Percentiles rank a stretch among this genome's conserved stretches.
These are phyloP conservation scores for Bostrychus sinensis DNA, from an alignment of 2,113 vertebrate species.

Conservation along the genomic window DNA sequence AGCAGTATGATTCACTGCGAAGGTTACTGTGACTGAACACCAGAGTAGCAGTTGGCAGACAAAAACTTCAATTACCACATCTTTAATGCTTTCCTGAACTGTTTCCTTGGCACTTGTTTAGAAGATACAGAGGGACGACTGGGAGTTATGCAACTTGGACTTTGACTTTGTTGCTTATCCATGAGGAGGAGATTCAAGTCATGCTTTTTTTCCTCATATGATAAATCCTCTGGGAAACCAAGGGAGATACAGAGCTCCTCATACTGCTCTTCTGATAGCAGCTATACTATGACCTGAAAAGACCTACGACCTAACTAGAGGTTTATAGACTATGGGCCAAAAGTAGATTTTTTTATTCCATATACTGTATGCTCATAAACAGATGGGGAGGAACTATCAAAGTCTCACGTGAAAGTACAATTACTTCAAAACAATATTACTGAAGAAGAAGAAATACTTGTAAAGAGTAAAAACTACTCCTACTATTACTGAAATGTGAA, in stretches of 20 bases:
- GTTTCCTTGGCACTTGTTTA: constrained; percentile 39
- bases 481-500: too few species aligned
- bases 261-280: constrained; percentile 9
- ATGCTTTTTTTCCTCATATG: constrained; percentile 37
- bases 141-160: constrained; percentile 52
- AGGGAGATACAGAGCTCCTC: constrained; percentile 9
- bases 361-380: too few species aligned
- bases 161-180: constrained; percentile 42
- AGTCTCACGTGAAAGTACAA: too few species aligned
- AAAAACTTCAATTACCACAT: constrained; percentile 26
- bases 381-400: too few species aligned
- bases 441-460: too few species aligned
- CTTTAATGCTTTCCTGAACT: constrained; percentile 41
- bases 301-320: not conserved
- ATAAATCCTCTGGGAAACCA: constrained; percentile 10
- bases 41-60: constrained; percentile 5
- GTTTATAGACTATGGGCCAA: too few species aligned
- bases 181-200: constrained; percentile 40
- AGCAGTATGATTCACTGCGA: constrained; percentile 15
- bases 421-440: too few species aligned
- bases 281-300: constrained; percentile 11
- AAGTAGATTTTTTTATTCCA: too few species aligned
- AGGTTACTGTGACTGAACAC: constrained; percentile 17
- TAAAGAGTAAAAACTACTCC: too few species aligned
- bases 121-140: constrained; percentile 25